Evolutionary conservation across 2,113 vertebrate genomes (phyloP).

Genomic region (Gila orcuttii): DNA sequence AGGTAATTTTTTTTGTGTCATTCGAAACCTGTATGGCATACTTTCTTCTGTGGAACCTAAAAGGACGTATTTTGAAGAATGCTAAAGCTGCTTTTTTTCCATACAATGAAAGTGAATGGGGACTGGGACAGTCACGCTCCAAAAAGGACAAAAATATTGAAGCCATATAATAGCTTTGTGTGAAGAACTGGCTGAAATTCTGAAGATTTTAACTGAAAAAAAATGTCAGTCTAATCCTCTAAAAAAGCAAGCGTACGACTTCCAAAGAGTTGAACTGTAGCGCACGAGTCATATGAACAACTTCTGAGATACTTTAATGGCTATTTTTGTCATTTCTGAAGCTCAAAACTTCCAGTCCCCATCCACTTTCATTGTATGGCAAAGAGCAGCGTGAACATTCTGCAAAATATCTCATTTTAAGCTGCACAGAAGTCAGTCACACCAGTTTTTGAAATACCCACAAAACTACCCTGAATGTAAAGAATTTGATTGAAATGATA

Average conservation of each 20-base stretch:
- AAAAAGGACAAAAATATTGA: not conserved
- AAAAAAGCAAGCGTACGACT: not conserved
- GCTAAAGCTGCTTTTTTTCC: not conserved
- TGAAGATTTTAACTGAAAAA: not conserved
- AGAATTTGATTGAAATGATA: conserved; percentile 5
- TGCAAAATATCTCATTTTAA: not conserved
- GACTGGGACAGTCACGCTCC: not conserved
- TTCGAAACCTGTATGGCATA: not conserved
- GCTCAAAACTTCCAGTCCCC: not conserved
- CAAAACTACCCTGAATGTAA: not conserved
- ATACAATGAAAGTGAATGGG: not conserved
- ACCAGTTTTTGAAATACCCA: not conserved
- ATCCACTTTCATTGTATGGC: not conserved
- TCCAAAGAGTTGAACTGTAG: not conserved
- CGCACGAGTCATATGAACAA: not conserved
- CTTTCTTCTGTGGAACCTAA: not conserved
- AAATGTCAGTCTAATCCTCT: not conserved
- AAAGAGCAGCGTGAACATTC: not conserved
- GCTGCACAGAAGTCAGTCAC: not conserved
- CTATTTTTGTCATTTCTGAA: not conserved
- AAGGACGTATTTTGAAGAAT: not conserved
- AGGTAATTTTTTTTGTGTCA: not conserved
- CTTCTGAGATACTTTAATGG: not conserved
- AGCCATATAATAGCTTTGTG: not conserved
- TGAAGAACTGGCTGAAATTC: not conserved